These are phyloP conservation scores for Drosophila merina DNA, from an alignment of 2,888 invertebrate species.

Conservation along the genomic window DNA sequence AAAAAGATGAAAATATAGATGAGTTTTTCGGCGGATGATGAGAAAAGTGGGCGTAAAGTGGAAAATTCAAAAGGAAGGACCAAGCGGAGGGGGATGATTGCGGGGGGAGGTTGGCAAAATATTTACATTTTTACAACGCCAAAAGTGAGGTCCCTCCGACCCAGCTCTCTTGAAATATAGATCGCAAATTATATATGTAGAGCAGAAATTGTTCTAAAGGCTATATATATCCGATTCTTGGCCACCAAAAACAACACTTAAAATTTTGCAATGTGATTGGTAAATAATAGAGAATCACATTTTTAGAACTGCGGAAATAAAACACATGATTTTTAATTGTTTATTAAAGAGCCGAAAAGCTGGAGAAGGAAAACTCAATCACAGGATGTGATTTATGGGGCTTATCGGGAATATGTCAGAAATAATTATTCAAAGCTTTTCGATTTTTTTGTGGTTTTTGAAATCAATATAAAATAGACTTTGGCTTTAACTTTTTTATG, in stretches of 20 bases:
- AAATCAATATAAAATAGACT: no score
- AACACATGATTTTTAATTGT: neutral
- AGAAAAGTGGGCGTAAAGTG: slow-evolving; percentile 18
- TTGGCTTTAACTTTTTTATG: no score
- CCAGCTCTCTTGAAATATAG: slow-evolving; percentile 11
- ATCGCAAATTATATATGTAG: slow-evolving; percentile 21
- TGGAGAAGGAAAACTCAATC: neutral
- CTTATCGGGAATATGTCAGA: neutral
- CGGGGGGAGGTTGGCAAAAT: slow-evolving; percentile 26
- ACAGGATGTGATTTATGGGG: neutral
- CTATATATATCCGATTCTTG: neutral
- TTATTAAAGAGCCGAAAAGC: neutral
- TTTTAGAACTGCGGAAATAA: slow-evolving; percentile 7
- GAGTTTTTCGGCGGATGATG: slow-evolving; percentile 8
- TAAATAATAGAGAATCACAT: neutral
- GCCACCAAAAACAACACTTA: neutral
- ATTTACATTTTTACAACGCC: slow-evolving; percentile 59
- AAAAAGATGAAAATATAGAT: slow-evolving; percentile 17
- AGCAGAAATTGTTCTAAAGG: neutral
- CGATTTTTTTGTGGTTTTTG: no score
- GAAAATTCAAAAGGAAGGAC: slow-evolving; percentile 3
- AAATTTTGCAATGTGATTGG: neutral
- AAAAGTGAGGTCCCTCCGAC: slow-evolving; percentile 7
- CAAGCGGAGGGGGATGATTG: neutral
- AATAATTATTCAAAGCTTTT: neutral